Percentiles rank a stretch among this genome's conserved stretches.
These are phyloP conservation scores for Archocentrus centrarchus DNA, from an alignment of 2,113 vertebrate genomes.

Conservation along the genomic window DNA sequence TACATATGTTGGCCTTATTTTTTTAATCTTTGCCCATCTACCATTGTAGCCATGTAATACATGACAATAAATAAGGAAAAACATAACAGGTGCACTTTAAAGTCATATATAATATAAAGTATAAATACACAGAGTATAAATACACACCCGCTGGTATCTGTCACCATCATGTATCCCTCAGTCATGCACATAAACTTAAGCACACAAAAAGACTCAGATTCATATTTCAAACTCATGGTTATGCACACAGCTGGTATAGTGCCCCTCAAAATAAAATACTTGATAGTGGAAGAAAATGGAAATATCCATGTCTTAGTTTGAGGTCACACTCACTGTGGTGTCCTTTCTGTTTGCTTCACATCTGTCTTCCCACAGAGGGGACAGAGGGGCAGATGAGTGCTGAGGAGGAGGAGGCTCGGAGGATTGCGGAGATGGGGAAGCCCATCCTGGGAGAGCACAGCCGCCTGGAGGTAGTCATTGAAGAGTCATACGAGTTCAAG, in stretches of 20 bases:
- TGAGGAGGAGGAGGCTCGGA: conserved; percentile 90
- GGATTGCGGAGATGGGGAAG: conserved; percentile 96
- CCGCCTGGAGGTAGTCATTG: conserved; percentile 91
- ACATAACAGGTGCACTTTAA: neutral
- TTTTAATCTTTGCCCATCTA: neutral
- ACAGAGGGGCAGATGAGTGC: conserved; percentile 84
- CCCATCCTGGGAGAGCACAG: conserved; percentile 92
- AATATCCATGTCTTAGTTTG: conserved; percentile 7
- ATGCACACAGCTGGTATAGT: neutral
- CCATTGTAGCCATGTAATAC: neutral
- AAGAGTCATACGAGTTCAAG: conserved; percentile 97
- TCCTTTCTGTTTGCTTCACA: neutral
- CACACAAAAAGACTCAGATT: neutral
- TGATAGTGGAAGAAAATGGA: neutral
- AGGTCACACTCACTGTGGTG: neutral
- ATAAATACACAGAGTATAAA: too few relatives aligned
- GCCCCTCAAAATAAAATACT: conserved; percentile 9
- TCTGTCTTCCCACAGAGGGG: conserved; percentile 72
- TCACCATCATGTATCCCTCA: neutral
- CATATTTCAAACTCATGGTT: neutral
- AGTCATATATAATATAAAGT: neutral
- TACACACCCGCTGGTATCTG: neutral
- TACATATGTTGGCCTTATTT: neutral
- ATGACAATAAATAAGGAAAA: neutral
- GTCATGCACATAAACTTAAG: neutral